A percentile compares a stretch with the other conserved stretches of the same genome.
These are phyloP conservation scores for Autographa gamma DNA, from an alignment of 2,888 invertebrate genomes.

Conservation along the genomic window DNA sequence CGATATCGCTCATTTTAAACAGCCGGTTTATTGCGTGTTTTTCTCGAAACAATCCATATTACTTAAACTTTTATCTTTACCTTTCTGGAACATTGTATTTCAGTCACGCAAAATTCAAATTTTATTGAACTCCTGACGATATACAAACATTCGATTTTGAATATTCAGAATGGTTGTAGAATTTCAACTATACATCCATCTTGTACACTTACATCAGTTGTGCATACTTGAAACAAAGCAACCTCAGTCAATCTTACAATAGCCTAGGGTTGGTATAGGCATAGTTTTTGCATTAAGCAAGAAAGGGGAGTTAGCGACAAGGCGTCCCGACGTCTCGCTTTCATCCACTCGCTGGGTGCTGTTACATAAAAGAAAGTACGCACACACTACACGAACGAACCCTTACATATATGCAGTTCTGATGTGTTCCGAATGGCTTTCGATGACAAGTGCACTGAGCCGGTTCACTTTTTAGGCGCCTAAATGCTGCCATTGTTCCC, in stretches of 20 bases:
- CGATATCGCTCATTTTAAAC: conserved; percentile 45
- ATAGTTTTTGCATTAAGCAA: conserved; percentile 83
- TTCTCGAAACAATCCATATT: conserved; percentile 30
- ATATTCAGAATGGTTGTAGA: conserved; percentile 55
- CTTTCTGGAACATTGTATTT: conserved; percentile 32
- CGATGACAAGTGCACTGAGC: conserved; percentile 85
- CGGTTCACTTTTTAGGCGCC: conserved; percentile 83
- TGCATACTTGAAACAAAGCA: conserved; percentile 79
- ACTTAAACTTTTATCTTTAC: conserved; percentile 29
- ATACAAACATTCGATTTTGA: conserved; percentile 44
- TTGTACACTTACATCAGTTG: conserved; percentile 63
- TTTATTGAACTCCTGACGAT: conserved; percentile 36
- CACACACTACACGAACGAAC: conserved; percentile 66
- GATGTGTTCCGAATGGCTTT: conserved; percentile 85
- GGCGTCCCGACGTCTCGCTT: conserved; percentile 82
- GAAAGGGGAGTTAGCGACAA: conserved; percentile 79
- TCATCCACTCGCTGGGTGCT: conserved; percentile 83
- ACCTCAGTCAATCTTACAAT: conserved; percentile 83
- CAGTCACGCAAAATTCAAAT: conserved; percentile 46
- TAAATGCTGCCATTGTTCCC: conserved; percentile 86
- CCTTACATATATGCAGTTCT: conserved; percentile 76
- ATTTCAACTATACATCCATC: conserved; percentile 59
- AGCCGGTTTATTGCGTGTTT: conserved; percentile 32
- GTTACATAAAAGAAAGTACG: conserved; percentile 81
- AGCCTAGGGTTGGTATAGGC: conserved; percentile 76